Evolutionary conservation across 2,113 vertebrate species (phyloP), one percentile per base, ranked within the genome.

Genomic region (Otus sunia): DNA sequence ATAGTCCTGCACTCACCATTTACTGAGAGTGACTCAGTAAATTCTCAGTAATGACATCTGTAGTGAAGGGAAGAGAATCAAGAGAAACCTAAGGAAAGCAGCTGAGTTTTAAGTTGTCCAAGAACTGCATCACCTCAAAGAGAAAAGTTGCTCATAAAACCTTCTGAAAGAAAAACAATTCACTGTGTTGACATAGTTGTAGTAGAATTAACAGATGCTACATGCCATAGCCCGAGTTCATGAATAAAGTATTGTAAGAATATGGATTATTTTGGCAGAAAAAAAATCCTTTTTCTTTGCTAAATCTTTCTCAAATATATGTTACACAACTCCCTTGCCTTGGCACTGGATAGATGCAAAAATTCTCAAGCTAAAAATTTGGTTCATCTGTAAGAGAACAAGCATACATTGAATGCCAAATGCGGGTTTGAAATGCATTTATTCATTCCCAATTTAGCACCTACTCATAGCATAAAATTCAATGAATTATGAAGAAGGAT

Each of bases 361-460:
- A 88, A 93, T 77, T 93, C 63, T 96, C 82, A 58, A 52, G 76
- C 90, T 85, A 58, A 91, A 94, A 95, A 81, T 86, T 74, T 86
- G 30, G 59, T 97, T 97, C 91, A 80, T 95, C 83, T 88, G 19
- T 80, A 84, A 71, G 68, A 92, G 74, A 95, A 89, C 67, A 83
- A 85, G 71, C 62, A 79, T 60, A 69, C 21, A 85, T 63, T 85
- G 75, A 79, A 75, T 95, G 90, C 93, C 96, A 98, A 96, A 32
- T 86, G 43, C 7, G 20, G 73, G 91, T 96, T 96, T 81, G 90
- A 95, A 96, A 85, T 69, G 7, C 55, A 68, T 91, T 93, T 96
- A 97, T 97, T 97, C 86, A 95, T 92, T 90, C 86, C 94, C 59
- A 30, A 91, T 97, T 97, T 97, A 96, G 90, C 85, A 94, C 64